Base-by-base conservation (phyloP, 1,140 invertebrate species). In the Yoshiicerus persimilis region DNA sequence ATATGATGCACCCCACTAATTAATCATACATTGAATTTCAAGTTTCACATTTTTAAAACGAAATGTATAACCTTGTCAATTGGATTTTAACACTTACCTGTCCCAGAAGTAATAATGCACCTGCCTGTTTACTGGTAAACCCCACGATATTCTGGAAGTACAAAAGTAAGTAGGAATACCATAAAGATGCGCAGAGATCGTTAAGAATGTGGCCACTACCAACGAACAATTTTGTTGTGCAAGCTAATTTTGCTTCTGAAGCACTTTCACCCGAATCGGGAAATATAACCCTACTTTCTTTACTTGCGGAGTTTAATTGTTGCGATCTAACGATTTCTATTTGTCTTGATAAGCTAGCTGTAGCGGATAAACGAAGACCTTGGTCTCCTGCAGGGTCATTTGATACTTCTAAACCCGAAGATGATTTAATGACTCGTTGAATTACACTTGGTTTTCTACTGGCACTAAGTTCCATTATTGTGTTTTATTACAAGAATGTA, bases 121-220 rank as follows among this genome's bases (percentile, higher is more conserved):
- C 98, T 4, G 98, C 95, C 91, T 96, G 93, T 13, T 93, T 93
- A 90, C 96, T 95, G 92, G 94, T 94, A 92, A 99, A 97, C 90
- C 94, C 93, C 36, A 97, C 93, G 2, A 99, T 96, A 23, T 96
- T 94, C 92, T 98, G 96, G 91, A 98, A 96, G 93, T 95, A 99
- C 23, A 99, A 95, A 90, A 99, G 93, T n/a, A 98, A 93, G 93
- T 99, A 99, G 0, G 97, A 97, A 92, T 99, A 99, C 98, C 98
- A 99, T 95, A 99, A 97, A 83, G 97, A 97, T 41, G 98, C 97
- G 93, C 97, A 98, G 4, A 99, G 94, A 93, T 99, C 98, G 93
- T 99, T 99, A 34, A 98, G 93, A 36, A 99, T 95, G 93, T 99
- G 98, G 0, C 97, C 97, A 90, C 96, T 93, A 75, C 95, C 95